Evolutionary conservation across 2,113 vertebrate species (phyloP).

Genomic region (Hemichromis elongatus): DNA sequence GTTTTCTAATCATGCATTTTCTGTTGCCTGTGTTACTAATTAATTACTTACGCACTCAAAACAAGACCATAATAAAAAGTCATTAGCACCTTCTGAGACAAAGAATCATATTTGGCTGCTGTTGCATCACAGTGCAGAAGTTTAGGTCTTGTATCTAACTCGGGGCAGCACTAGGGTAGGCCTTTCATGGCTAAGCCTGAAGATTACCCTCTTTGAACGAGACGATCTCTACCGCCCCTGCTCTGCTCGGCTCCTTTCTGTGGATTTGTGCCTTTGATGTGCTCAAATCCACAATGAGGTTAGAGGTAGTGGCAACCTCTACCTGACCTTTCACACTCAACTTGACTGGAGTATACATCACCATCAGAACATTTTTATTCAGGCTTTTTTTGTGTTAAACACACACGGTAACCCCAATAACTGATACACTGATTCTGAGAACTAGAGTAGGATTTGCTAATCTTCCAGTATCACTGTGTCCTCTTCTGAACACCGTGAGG

Average conservation of each 20-base stretch:
- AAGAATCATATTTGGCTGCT: slow-evolving; percentile 1
- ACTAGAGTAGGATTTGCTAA: background rate
- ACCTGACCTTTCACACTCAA: slow-evolving; percentile 56
- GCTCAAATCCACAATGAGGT: slow-evolving; percentile 65
- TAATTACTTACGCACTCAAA: background rate
- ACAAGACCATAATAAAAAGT: slow-evolving; percentile 12
- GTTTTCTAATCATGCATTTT: background rate
- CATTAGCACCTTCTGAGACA: slow-evolving; percentile 3
- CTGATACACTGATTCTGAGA: background rate
- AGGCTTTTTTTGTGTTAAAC: too few species aligned
- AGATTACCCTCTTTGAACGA: slow-evolving; percentile 69
- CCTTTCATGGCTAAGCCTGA: slow-evolving; percentile 65
- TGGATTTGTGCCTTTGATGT: slow-evolving; percentile 69
- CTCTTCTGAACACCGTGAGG: background rate
- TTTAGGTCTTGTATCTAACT: slow-evolving; percentile 25
- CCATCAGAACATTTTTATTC: too few species aligned
- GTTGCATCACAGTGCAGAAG: slow-evolving; percentile 48
- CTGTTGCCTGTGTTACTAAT: background rate
- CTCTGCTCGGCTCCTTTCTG: slow-evolving; percentile 11
- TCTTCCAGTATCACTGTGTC: background rate
- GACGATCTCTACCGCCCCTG: slow-evolving; percentile 28
- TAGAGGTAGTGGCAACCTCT: slow-evolving; percentile 48
- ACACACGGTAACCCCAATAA: background rate
- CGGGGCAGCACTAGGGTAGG: slow-evolving; percentile 24
- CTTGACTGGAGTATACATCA: background rate